Evolutionary conservation across 2,797 vertebrate genomes (phyloP).

Genomic region (Amblyraja radiata): DNA sequence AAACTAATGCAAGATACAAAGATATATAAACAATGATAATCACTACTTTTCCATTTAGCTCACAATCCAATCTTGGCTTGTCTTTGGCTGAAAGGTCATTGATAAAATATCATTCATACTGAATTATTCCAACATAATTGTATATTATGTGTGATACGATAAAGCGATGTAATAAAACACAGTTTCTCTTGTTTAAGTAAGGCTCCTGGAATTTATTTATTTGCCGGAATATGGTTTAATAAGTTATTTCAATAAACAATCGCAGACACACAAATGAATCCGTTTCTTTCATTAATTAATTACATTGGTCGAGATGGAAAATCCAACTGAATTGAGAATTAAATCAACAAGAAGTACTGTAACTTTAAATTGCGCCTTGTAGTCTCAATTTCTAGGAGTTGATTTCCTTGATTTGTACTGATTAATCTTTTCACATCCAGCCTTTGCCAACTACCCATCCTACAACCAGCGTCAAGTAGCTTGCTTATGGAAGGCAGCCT

Average conservation of each 20-base stretch:
- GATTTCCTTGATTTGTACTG: neutral
- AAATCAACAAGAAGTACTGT: neutral
- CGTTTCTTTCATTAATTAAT: neutral
- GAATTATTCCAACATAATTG: constrained; percentile 11
- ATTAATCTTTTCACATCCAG: neutral
- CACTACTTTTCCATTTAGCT: neutral
- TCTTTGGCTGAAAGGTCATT: constrained; percentile 29
- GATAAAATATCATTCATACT: neutral
- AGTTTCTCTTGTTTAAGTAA: neutral
- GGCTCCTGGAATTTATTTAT: neutral
- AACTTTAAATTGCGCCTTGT: neutral
- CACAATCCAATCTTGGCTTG: constrained; percentile 3
- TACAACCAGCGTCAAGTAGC: neutral
- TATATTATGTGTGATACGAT: neutral
- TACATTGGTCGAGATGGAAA: neutral
- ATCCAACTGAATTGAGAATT: neutral
- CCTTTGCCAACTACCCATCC: neutral
- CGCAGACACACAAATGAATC: neutral
- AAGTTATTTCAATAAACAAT: neutral
- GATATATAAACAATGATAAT: constrained; percentile 16
- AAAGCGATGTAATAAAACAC: constrained; percentile 7
- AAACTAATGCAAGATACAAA: neutral
- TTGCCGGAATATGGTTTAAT: neutral
- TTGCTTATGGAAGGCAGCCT: neutral
- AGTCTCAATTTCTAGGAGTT: neutral